Evolutionary conservation across 2,797 vertebrate genomes (phyloP).

Genomic region (Sebastes steindachneri): DNA sequence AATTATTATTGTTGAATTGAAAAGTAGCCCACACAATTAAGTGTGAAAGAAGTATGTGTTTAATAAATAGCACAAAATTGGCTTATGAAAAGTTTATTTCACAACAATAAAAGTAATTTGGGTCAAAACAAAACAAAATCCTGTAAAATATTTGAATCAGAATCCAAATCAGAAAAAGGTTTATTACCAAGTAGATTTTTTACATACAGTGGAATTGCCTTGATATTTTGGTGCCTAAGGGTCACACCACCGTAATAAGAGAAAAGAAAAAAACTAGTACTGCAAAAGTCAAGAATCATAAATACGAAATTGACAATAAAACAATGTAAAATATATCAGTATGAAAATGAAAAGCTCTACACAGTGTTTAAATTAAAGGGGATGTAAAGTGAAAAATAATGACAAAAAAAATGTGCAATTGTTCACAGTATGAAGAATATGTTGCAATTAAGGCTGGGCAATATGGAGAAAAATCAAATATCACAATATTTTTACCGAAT

Average conservation of each 20-base stretch:
- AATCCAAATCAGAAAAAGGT: background rate
- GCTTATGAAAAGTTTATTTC: background rate
- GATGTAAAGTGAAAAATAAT: background rate
- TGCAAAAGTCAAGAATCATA: background rate
- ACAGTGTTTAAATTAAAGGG: background rate
- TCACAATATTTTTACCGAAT: too few relatives aligned
- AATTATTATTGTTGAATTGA: too few relatives aligned
- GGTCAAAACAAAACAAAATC: background rate
- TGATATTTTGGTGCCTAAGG: background rate
- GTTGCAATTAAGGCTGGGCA: too few relatives aligned
- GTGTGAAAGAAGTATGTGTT: background rate
- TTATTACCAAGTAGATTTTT: background rate
- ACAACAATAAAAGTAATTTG: background rate
- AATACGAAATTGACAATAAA: background rate
- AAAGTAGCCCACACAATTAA: too few relatives aligned
- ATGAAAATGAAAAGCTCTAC: background rate
- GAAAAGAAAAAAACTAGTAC: background rate
- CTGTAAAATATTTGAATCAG: background rate
- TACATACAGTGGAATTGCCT: background rate
- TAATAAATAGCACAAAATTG: background rate
- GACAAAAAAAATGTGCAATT: background rate
- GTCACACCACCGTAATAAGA: background rate
- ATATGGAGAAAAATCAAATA: too few relatives aligned
- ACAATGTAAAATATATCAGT: too few relatives aligned
- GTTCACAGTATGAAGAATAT: background rate